Base-by-base conservation (phyloP, 1,140 invertebrate genomes). In the Bombus vancouverensis region DNA sequence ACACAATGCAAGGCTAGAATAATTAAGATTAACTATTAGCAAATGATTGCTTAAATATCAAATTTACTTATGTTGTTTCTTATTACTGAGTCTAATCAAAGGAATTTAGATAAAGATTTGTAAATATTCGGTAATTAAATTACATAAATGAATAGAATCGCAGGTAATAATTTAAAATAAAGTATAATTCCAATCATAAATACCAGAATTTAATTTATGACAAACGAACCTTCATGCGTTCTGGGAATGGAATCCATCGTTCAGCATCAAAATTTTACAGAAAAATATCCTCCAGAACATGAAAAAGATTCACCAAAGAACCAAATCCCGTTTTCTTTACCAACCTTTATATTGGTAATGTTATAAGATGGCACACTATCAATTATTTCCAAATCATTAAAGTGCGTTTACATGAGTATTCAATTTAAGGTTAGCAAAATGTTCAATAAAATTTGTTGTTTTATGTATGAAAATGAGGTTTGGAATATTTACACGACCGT, bases 231-330 rank as follows among this genome's bases (percentile, higher is more conserved):
- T 97, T 98, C 97, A 89, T 97, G 97, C 74, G 97, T 98, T 90
- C 97, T 96, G 66, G 97, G 97, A 93, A 97, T 97, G 94, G 96
- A 96, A 92, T 97, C 97, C 97, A 97, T 97, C 91, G 89, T 95
- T 90, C 15, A 62, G 47, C 72, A 47, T 75, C 25, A 37, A 75
- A 86, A 86, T 28, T 66, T 81, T 28, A 59, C 42, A 66, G 18
- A 39, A 44, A 53, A 42, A 37, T 59, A 22, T 25, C n/a, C 10
- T 22, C 15, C 13, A 71, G 15, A 79, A 80, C n/a, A 39, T 44
- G 62, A 65, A 77, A 77, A 77, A 44, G 8, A 70, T 57, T 57
- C 66, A 34, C 12, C 15, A 68, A 28, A 39, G 62, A 22, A 53
- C 34, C 28, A 39, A 83, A 62, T 76, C 66, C 34, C 62, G 73